Evolutionary conservation across 1,140 invertebrate genomes (phyloP), one percentile per base, ranked within the genome.

Genomic region (Brachionus plicatilis): DNA sequence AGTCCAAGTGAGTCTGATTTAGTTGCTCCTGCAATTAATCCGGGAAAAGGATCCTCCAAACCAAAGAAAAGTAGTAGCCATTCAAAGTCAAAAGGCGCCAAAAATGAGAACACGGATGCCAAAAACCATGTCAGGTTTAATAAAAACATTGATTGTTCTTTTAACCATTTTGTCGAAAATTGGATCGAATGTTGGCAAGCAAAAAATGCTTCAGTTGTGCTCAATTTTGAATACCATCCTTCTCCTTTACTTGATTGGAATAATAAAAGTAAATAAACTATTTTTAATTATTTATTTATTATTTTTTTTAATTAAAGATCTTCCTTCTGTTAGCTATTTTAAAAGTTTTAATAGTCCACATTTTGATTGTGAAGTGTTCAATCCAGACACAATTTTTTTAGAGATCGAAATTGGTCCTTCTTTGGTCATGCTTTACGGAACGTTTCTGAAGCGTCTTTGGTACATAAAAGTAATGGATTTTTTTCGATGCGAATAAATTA

Each of bases 101-200:
- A 82, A 68, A 65, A n/a, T 14, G 79, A 68, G 3, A 78, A 43
- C 41, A 17, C 24, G 33, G 43, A 41, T 45, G 47, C 24, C 41
- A 47, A 76, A 37, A 76, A 76, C 12, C 43, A 76, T 76, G 72
- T 76, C 24, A 29, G 72, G 11, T 76, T 76, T 76, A 76, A 76
- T 29, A 76, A 75, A 75, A 75, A 45, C 47, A 14, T 27, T 50
- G 27, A 33, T 50, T 50, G 9, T 14, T 24, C 43, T 50, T 17
- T 50, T 1, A 68, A 60, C 53, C 79, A 82, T 47, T 65, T 82
- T 33, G 17, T 20, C 4, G 79, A 82, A 20, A 82, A 82, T 82
- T 82, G 79, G 79, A 65, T 82, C 11, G 79, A 82, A 65, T 82
- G 79, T 29, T 82, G 79, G 79, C 79, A 82, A 68, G 65, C 79